Evolutionary conservation across 2,797 vertebrate genomes (phyloP), one percentile per base, ranked within the genome.

Genomic region (Carduelis carduelis): DNA sequence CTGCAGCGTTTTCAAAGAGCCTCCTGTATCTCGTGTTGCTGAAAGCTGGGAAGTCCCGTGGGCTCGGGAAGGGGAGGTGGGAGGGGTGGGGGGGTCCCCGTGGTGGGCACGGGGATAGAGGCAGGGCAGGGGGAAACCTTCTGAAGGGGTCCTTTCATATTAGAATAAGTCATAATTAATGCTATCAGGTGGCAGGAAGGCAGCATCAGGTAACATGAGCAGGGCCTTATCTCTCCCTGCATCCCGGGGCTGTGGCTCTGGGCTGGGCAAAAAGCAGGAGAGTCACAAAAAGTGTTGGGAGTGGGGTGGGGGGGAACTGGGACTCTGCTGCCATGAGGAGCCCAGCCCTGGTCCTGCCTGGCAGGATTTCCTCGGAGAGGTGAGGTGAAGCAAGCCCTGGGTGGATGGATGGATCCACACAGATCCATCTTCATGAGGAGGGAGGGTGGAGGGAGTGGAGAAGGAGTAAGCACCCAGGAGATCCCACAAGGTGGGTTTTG

Each of bases 21-120:
- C 90, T 77, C 93, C 94, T 95, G 91, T 91, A 96, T 94, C 95
- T 95, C 66, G 66, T 89, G 68, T 95, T 92, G 95, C 93, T 94
- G 88, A 94, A 96, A 95, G 93, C 79, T 68, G 95, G 95, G 93
- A 93, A 75, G 87, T 92, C 96, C 96, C 75, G 1, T 69, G 90
- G 94, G 95, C 39, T 92, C 2, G 24, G 74, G 84, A 57, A 60
- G 85, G 83, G 83, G 89, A 82, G 83, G 26, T 0, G 2, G 65
- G 60, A 52, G 72, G 68, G 52, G 32, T 11, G 23, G 28, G 28
- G 28, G 53, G 55, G 30, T 71, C 63, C 77, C 81, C 0, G 0
- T 23, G 39, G 72, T 68, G 89, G 93, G 77, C 87, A 30, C 2
- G 12, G 90, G 90, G 92, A 41, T 30, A 18, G 74, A 47, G 69